Base-by-base conservation (phyloP, 23 tunicate species). In the Clavelina lepadiformis region DNA sequence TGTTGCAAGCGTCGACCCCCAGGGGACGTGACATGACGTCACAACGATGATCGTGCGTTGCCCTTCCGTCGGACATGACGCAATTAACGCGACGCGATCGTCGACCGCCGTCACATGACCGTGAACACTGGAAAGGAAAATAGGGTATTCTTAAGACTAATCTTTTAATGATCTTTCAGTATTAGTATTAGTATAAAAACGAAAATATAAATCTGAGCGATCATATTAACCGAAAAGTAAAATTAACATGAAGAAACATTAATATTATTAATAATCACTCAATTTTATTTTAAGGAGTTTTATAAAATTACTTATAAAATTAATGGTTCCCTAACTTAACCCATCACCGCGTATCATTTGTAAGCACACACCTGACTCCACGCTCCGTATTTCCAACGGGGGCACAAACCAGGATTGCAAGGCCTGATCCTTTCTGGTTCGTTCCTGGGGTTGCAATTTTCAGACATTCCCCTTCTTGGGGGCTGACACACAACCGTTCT, bases 341-440 rank as follows among this genome's bases (percentile, higher is more conserved):
- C n/a, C n/a, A n/a, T n/a, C n/a, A n/a, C n/a, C n/a, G n/a, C n/a
- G n/a, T n/a, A n/a, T n/a, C n/a, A n/a, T n/a, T n/a, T n/a, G n/a
- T n/a, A n/a, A n/a, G n/a, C n/a, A n/a, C 47, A 35, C 31, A 82
- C 89, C 68, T 82, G 37, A 27, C 74, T 65, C 89, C 89, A 82
- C 8, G 5, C n/a, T 1, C 67, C 79, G 27, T 15, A 25, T 22
- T 51, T 46, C 89, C 89, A 82, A 36, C 64, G 56, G 3, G 89
- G 80, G 38, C 89, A 82, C 33, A 61, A 5, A 2, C 24, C 38
- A 13, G 68, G 46, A 2, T 46, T 28, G 38, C 89, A 82, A 24
- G 57, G 23, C 31, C 58, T 58, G 19, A 34, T 49, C 28, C 56
- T 60, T 21, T 44, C 24, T 20, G 80, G 74, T 41, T 51, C 38